Evolutionary conservation across 2,888 invertebrate genomes (phyloP).

Genomic region (Cecidostiba fungosa): DNA sequence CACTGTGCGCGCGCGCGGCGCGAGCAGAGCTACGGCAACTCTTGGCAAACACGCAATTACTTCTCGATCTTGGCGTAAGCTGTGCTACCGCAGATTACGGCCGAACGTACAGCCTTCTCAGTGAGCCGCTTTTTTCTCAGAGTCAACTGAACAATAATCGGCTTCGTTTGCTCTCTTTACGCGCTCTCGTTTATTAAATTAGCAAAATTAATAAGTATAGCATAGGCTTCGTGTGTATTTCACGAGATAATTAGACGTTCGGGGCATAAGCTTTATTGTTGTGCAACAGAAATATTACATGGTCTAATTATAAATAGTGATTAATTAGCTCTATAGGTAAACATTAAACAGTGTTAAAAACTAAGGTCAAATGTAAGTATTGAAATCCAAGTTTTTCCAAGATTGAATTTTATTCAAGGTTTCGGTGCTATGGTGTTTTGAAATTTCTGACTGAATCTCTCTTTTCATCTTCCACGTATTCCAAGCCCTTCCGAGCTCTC

Average conservation of each 20-base stretch:
- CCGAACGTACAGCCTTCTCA: slow-evolving; percentile 66
- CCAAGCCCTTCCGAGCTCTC: slow-evolving; percentile 43
- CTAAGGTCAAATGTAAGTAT: slow-evolving; percentile 9
- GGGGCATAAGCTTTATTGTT: neutral
- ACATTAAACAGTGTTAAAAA: neutral
- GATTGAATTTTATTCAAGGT: slow-evolving; percentile 6
- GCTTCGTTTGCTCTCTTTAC: slow-evolving; percentile 17
- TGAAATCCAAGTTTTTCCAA: neutral
- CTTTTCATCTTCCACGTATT: slow-evolving; percentile 44
- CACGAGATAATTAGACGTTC: slow-evolving; percentile 26
- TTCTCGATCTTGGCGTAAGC: slow-evolving; percentile 65
- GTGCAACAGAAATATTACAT: neutral
- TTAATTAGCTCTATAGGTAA: too few species aligned
- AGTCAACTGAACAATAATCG: slow-evolving; percentile 14
- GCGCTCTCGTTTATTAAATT: slow-evolving; percentile 38
- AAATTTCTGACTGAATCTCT: slow-evolving; percentile 22
- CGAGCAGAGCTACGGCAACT: slow-evolving; percentile 62
- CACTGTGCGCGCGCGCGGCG: slow-evolving; percentile 66
- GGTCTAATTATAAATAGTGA: neutral
- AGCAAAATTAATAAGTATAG: slow-evolving; percentile 2
- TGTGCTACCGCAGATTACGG: slow-evolving; percentile 70
- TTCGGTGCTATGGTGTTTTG: slow-evolving; percentile 31
- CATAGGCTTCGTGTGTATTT: neutral
- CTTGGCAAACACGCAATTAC: slow-evolving; percentile 76
- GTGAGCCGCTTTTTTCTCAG: slow-evolving; percentile 49